phyloP scores from a whole-genome alignment of 23 tunicate genomes.

The Ascidia mentula region DNA sequence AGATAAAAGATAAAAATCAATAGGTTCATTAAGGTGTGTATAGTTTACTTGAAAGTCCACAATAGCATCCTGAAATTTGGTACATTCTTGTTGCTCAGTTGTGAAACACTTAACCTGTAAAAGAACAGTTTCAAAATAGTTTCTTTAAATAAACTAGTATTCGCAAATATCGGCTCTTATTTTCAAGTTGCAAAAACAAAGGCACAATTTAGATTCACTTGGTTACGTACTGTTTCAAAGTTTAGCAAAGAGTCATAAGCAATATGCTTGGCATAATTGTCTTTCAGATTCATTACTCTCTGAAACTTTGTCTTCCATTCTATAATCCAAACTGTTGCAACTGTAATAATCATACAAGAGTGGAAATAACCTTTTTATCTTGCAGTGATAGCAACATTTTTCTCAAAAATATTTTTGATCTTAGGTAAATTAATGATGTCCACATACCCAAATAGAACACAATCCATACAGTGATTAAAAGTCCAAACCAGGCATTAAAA shows the following conservation, averaged over 20 bases:
- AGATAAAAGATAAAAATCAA: neutral
- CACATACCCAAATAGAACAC: conserved; percentile 65
- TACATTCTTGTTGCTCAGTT: neutral
- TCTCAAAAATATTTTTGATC: neutral
- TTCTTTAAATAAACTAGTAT: no score
- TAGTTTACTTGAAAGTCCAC: neutral
- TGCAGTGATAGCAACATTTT: no score
- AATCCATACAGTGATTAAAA: conserved; percentile 73
- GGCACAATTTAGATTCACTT: neutral
- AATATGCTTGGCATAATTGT: neutral
- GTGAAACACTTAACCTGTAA: neutral
- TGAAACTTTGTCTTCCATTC: neutral
- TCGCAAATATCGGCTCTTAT: neutral
- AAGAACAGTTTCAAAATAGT: neutral
- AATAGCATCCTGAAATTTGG: neutral
- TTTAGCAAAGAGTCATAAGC: neutral
- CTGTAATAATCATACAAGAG: neutral
- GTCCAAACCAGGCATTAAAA: conserved; percentile 87
- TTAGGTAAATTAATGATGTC: neutral
- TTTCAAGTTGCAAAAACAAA: neutral
- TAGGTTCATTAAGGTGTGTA: neutral
- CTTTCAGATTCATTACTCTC: neutral
- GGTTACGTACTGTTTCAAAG: neutral
- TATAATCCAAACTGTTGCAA: neutral
- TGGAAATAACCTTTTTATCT: no score